Evolutionary conservation across 1,140 invertebrate genomes (phyloP).

Genomic region (Drosophila parabipectinata): DNA sequence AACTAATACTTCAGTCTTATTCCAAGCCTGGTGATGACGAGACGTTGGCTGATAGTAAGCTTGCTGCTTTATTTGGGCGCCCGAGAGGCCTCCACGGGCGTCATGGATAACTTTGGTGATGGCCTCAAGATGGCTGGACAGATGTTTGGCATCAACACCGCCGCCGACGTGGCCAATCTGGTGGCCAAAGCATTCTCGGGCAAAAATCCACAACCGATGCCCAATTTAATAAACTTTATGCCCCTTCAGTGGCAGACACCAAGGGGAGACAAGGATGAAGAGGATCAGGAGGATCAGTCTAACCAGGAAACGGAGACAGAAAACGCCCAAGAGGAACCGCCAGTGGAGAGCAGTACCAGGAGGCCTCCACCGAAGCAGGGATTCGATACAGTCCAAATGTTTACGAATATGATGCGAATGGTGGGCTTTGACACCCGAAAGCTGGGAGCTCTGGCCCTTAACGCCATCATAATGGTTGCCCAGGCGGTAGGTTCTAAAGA

Average conservation of each 20-base stretch:
- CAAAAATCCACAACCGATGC: conserved; percentile 18
- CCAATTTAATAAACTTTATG: conserved; percentile 60
- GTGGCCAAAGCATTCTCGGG: conserved; percentile 84
- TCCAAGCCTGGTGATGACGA: conserved; percentile 50
- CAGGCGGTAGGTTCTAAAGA: conserved; percentile 87
- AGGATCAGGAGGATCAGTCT: conserved; percentile 32
- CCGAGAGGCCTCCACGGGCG: conserved; percentile 67
- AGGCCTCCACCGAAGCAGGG: not conserved
- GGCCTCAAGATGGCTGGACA: conserved; percentile 88
- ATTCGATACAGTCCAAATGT: conserved; percentile 82
- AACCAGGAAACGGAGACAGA: conserved; percentile 47
- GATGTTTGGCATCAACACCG: conserved; percentile 85
- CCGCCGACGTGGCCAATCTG: conserved; percentile 84
- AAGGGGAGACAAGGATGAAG: conserved; percentile 2
- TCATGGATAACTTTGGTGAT: conserved; percentile 86
- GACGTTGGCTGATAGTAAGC: conserved; percentile 36
- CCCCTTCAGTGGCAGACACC: conserved; percentile 35
- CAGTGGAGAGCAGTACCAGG: conserved; percentile 14
- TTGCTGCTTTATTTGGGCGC: conserved; percentile 39
- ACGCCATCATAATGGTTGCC: conserved; percentile 92
- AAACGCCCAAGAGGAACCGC: conserved; percentile 66
- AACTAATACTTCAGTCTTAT: conserved; percentile 42
- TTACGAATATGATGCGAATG: conserved; percentile 88
- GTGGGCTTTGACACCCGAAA: conserved; percentile 90
- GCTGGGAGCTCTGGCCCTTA: conserved; percentile 91